Evolutionary conservation across 2,888 invertebrate genomes (phyloP).

Genomic region (Micoletzkya japonica): DNA sequence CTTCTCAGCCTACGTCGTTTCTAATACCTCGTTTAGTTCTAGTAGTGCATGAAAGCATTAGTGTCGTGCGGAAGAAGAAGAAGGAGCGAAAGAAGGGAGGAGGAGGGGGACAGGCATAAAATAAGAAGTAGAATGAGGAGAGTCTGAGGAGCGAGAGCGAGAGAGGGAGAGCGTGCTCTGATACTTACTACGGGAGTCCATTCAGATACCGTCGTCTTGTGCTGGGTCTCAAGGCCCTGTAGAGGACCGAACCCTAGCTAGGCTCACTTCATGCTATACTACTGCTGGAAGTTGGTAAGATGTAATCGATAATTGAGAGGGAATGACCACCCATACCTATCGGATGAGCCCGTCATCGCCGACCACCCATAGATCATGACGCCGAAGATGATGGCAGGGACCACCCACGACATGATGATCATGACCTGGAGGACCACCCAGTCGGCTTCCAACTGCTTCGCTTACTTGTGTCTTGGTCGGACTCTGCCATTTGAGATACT

Average conservation of each 20-base stretch:
- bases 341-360: conserved; percentile 48
- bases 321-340: too few relatives aligned
- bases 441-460: neutral
- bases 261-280: too few relatives aligned
- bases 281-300: too few relatives aligned
- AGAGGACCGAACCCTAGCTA: too few relatives aligned
- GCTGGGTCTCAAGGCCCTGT: conserved; percentile 5
- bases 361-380: conserved; percentile 64
- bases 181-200: conserved; percentile 10
- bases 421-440: conserved; percentile 32
- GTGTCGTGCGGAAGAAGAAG: too few relatives aligned
- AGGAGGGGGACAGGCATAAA: neutral
- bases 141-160: neutral
- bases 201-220: neutral
- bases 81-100: neutral
- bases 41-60: too few relatives aligned
- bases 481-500: conserved; percentile 67
- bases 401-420: conserved; percentile 60
- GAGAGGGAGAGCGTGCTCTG: neutral
- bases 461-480: conserved; percentile 75
- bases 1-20: too few relatives aligned
- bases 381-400: conserved; percentile 61
- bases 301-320: too few relatives aligned
- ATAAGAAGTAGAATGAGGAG: too few relatives aligned
- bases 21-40: too few relatives aligned